Percentiles rank a stretch among this genome's conserved stretches.
Evolutionary conservation across 2,888 invertebrate genomes (phyloP).

Genomic region (Sceliomorpha sp.): DNA sequence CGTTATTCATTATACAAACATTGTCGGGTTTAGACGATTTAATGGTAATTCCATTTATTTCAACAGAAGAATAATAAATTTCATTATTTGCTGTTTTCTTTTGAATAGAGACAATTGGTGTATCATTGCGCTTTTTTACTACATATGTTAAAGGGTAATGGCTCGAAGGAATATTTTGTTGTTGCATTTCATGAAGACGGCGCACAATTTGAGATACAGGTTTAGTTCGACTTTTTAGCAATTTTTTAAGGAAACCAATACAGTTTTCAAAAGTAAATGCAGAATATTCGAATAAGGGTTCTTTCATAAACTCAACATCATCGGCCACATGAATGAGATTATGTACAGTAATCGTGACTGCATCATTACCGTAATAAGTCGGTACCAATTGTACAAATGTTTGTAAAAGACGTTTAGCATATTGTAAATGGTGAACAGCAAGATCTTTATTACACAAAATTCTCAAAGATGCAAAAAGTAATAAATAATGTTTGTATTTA

Average conservation of each 20-base stretch:
- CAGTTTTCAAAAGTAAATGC: slow-evolving; percentile 56
- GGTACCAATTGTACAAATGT: slow-evolving; percentile 51
- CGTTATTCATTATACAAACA: slow-evolving; percentile 4
- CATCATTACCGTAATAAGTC: slow-evolving; percentile 46
- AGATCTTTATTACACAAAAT: slow-evolving; percentile 36
- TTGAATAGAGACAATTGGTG: slow-evolving; percentile 8
- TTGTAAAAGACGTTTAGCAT: slow-evolving; percentile 36
- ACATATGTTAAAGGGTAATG: slow-evolving; percentile 5
- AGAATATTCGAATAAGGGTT: slow-evolving; percentile 40
- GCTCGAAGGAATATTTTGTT: slow-evolving; percentile 3
- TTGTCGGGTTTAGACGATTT: slow-evolving; percentile 9
- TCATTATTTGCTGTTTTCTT: neutral
- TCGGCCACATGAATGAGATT: slow-evolving; percentile 51
- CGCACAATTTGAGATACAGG: slow-evolving; percentile 20
- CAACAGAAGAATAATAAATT: neutral
- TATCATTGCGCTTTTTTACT: slow-evolving; percentile 3
- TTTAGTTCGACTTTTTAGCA: slow-evolving; percentile 24
- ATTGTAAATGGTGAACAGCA: slow-evolving; percentile 15
- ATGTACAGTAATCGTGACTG: slow-evolving; percentile 48
- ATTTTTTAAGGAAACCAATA: slow-evolving; percentile 49
- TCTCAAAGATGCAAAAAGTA: slow-evolving; percentile 42
- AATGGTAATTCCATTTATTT: neutral
- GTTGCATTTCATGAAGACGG: slow-evolving; percentile 15
- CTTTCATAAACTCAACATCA: slow-evolving; percentile 45
- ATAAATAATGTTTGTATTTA: slow-evolving; percentile 48